phyloP scores from a whole-genome alignment of 2,888 invertebrate genomes.

The Agrotis puta region DNA sequence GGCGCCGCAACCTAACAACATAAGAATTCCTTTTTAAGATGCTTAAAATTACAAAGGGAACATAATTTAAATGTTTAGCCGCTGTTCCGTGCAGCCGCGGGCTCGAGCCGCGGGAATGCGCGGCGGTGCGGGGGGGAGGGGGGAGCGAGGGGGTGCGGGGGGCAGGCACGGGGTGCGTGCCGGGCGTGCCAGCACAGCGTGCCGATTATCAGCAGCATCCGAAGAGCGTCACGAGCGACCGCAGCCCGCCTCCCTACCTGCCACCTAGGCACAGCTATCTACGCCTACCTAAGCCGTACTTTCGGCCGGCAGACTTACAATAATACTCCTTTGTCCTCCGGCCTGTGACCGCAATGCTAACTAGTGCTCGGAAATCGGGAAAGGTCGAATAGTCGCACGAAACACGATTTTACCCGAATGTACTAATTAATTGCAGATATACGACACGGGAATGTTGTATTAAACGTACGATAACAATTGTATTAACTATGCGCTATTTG shows the following conservation, averaged over 20 bases:
- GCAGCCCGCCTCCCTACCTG: constrained; percentile 29
- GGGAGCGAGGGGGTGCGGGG: neutral
- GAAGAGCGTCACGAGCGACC: constrained; percentile 52
- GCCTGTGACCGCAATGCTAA: constrained; percentile 55
- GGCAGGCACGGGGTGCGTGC: constrained; percentile 50
- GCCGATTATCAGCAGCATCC: constrained; percentile 59
- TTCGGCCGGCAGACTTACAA: constrained; percentile 33
- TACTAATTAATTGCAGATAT: constrained; percentile 55
- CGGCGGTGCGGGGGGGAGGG: constrained; percentile 22
- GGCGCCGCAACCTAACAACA: constrained; percentile 47
- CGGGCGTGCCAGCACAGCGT: constrained; percentile 58
- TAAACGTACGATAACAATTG: constrained; percentile 33
- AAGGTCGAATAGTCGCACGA: constrained; percentile 59
- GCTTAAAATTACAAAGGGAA: constrained; percentile 63
- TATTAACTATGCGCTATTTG: constrained; percentile 28
- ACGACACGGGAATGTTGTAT: constrained; percentile 50
- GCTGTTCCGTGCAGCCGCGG: constrained; percentile 55
- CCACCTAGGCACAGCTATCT: constrained; percentile 11
- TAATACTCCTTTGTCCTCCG: constrained; percentile 53
- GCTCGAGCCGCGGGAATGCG: constrained; percentile 52
- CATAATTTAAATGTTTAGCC: constrained; percentile 65
- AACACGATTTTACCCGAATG: constrained; percentile 52
- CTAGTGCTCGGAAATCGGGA: constrained; percentile 54
- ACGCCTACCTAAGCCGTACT: constrained; percentile 31
- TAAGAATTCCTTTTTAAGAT: constrained; percentile 63